Evolutionary conservation across 2,797 vertebrate species (phyloP), one percentile per base, ranked within the genome.

Genomic region (Capromys pilorides): DNA sequence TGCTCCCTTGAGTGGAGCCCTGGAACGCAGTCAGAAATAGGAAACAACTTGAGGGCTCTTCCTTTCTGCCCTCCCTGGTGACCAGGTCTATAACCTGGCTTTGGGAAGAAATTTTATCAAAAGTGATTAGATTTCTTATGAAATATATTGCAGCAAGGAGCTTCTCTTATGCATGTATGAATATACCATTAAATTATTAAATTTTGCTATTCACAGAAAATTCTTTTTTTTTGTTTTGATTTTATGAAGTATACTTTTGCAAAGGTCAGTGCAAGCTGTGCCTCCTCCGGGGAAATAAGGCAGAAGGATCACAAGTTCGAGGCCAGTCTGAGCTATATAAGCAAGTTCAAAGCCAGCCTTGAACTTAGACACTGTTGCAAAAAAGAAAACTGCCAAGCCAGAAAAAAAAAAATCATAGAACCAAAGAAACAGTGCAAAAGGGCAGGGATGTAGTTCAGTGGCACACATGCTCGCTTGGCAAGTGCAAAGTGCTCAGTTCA

Each of bases 141-240:
- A 91, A 91, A 64, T 79, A 62, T 82, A 88, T 90, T 90, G 19
- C 33, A 88, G n/a, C 71, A 87, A 86, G 80, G 69, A 31, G 14
- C 24, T 90, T 73, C 39, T 87, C n/a, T 92, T 83, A 41, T 79
- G 77, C 1, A 39, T 86, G 33, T 36, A 79, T 45, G 0, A 75
- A 51, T n/a, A 39, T 64, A 49, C 64, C 59, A 89, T 88, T 92
- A 88, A 93, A 88, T 49, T 90, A 10, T 89, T 45, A 26, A 28
- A 75, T 59, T 95, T 90, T 88, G 59, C 71, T 78, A 57, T 36
- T 88, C 9, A 33, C 24, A 83, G 62, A 95, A 96, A 81, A 94
- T 77, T 41, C 13, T 24, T 24, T 18, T 19, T 75, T 26, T 75
- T 45, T 41, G 36, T 24, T 75, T 49, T 41, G 12, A 6, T 28